phyloP scores from a whole-genome alignment of 1,140 invertebrate species.

The Drosophila tropicalis region DNA sequence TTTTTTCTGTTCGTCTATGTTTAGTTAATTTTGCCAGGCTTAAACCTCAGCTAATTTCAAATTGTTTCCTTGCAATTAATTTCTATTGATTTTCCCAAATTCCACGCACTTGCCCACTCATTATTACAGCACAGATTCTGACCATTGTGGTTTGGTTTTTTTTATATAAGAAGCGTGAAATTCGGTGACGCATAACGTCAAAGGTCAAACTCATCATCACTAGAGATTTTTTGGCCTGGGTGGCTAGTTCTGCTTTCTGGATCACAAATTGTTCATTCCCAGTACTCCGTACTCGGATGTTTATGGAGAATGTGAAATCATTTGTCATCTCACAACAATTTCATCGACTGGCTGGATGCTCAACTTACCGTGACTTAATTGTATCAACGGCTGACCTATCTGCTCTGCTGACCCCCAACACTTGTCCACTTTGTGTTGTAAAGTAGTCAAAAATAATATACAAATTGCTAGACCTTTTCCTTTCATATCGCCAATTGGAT shows the following conservation, averaged over 20 bases:
- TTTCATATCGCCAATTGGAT: conserved; percentile 58
- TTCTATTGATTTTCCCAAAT: conserved; percentile 78
- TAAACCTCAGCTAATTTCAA: conserved; percentile 22
- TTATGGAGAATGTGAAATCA: conserved; percentile 5
- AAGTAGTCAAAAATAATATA: conserved; percentile 46
- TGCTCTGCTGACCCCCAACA: conserved; percentile 25
- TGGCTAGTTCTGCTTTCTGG: conserved; percentile 17
- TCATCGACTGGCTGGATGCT: conserved; percentile 67
- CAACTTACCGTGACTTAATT: conserved; percentile 83
- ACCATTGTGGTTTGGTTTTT: conserved; percentile 22
- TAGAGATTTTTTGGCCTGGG: conserved; percentile 15
- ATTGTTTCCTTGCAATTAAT: conserved; percentile 65
- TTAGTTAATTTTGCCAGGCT: conserved; percentile 61
- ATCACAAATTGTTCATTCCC: conserved; percentile 23
- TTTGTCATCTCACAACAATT: conserved; percentile 41
- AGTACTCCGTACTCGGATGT: background rate
- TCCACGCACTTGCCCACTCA: conserved; percentile 23
- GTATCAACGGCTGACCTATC: conserved; percentile 74
- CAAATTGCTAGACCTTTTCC: conserved; percentile 38
- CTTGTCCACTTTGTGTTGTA: conserved; percentile 5
- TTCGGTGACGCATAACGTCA: conserved; percentile 64
- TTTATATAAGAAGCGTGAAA: conserved; percentile 25
- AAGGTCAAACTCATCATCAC: conserved; percentile 59
- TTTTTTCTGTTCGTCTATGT: conserved; percentile 62
- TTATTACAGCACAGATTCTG: conserved; percentile 8